Percentiles rank a stretch among this genome's conserved stretches.
Conservation (phyloP, 1,140 invertebrate species). For the Notospermus geniculatus region DNA sequence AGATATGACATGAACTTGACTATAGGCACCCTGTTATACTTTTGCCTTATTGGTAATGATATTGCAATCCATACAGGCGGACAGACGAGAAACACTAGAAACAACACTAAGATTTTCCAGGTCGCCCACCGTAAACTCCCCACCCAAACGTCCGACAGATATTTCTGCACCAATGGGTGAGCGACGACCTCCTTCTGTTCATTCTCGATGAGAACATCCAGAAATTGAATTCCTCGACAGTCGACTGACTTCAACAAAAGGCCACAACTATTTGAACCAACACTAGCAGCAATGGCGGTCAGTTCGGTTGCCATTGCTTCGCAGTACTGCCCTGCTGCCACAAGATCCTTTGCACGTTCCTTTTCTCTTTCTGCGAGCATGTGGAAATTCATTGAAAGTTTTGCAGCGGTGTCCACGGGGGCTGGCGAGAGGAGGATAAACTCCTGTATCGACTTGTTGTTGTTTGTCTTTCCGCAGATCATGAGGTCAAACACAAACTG, state of each 20-base stretch:
- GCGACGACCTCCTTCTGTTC: constrained; percentile 91
- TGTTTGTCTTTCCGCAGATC: constrained; percentile 94
- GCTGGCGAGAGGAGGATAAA: constrained; percentile 95
- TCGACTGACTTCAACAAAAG: constrained; percentile 49
- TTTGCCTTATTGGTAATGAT: constrained; percentile 90
- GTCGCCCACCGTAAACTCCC: constrained; percentile 93
- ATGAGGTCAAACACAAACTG: constrained; percentile 98
- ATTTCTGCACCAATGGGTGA: constrained; percentile 61
- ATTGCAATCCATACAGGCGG: constrained; percentile 96
- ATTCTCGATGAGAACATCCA: constrained; percentile 97
- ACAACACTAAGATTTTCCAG: constrained; percentile 90
- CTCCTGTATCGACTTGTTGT: constrained; percentile 94
- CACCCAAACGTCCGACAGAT: constrained; percentile 74
- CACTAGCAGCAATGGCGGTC: constrained; percentile 86
- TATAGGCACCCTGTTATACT: constrained; percentile 88
- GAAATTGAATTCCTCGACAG: constrained; percentile 78
- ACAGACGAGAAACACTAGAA: constrained; percentile 85
- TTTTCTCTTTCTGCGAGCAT: constrained; percentile 88
- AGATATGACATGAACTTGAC: constrained; percentile 99
- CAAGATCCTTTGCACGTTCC: constrained; percentile 93
- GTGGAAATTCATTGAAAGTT: constrained; percentile 77
- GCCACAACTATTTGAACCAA: constrained; percentile 72
- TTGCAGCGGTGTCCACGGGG: constrained; percentile 96
- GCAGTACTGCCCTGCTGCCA: constrained; percentile 91
- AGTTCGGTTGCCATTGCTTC: constrained; percentile 97